A percentile compares a stretch with the other conserved stretches of the same genome.
Conservation (phyloP, 2,797 vertebrate genomes). For the Myotis pilosus region DNA sequence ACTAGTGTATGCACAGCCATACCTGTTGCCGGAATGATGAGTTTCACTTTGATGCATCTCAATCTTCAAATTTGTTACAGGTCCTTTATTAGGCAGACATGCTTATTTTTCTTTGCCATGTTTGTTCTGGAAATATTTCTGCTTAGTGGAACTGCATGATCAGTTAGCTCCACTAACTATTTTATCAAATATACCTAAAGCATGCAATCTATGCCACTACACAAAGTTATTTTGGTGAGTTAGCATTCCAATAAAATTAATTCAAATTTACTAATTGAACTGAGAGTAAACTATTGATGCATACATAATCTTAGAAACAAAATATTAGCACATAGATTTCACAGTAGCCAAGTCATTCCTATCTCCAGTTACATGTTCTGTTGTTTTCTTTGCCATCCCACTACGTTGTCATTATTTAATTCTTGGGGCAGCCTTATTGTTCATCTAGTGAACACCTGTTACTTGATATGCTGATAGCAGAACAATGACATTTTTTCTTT, state of each 20-base stretch:
- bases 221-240: constrained; percentile 10
- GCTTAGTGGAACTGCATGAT: constrained; percentile 40
- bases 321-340: not conserved
- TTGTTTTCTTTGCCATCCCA: not conserved
- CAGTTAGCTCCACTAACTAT: constrained; percentile 20
- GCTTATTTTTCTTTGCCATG: not conserved
- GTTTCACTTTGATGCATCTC: constrained; percentile 59
- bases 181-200: constrained; percentile 39
- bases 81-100: constrained; percentile 39
- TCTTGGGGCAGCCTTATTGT: not conserved
- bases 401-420: not conserved
- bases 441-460: not conserved
- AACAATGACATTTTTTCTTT: not conserved
- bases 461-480: not conserved
- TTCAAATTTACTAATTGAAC: constrained; percentile 14
- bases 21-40: constrained; percentile 21
- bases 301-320: not conserved
- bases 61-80: constrained; percentile 69
- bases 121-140: constrained; percentile 65
- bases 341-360: not conserved
- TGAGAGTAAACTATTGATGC: not conserved
- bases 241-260: not conserved
- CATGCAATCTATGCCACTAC: not conserved
- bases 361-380: not conserved
- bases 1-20: not conserved